Evolutionary conservation across 2,113 vertebrate species (phyloP), one percentile per base, ranked within the genome.

Genomic region (Poecilia latipinna): DNA sequence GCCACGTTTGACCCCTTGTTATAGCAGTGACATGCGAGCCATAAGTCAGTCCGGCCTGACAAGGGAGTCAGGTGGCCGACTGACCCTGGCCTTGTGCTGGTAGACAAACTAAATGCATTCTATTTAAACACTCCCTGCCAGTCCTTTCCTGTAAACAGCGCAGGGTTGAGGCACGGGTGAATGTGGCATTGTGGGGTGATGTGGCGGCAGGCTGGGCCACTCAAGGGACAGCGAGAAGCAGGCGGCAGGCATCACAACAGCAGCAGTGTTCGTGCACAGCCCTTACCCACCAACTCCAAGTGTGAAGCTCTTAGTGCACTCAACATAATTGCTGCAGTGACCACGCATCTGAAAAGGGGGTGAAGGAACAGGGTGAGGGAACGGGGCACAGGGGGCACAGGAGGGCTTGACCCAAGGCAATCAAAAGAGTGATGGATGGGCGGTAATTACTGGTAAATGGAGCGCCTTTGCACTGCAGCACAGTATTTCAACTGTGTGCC

Each of bases 361-460:
- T 92, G 92, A 87, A 86, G 79, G 75, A 78, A 74, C 66, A 85
- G 85, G 89, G 83, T 78, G 92, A 88, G 65, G 84, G 82, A 70
- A 86, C 80, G 86, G 87, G 90, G 83, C 88, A 86, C 70, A 19
- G 0, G 32, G 92, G 90, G 89, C 84, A 84, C 78, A 72, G 68
- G 80, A 87, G 87, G 89, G 83, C 92, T 86, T 88, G 95, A 97
- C 96, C 95, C 92, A 87, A 76, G 86, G 87, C 94, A 95, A 94
- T 94, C 90, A 93, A 91, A 71, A 87, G 89, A 89, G 95, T 96
- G 95, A 96, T 96, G 94, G 94, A 96, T 95, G 93, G 91, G 86
- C 92, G 91, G 89, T 94, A 95, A 95, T 95, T 96, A 95, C 87
- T 93, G 88, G 86, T 92, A 95, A 96, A 95, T 92, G 91, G 88